phyloP scores from a whole-genome alignment of 2,113 vertebrate genomes.

The Argyrosomus japonicus region DNA sequence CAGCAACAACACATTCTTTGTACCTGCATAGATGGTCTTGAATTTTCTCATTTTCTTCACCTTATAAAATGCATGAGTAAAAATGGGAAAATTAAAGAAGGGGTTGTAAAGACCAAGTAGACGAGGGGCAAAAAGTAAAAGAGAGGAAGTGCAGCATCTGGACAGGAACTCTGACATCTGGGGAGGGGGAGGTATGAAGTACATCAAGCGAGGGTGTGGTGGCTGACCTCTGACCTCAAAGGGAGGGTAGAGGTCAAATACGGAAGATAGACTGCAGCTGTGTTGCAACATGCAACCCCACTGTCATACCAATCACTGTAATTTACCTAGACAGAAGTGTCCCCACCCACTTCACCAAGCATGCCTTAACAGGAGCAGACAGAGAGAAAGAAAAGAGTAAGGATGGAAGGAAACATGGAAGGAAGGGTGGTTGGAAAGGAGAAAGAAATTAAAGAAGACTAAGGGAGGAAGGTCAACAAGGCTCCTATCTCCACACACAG shows the following conservation, averaged over 20 bases:
- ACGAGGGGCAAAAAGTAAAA: background rate
- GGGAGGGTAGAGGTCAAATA: constrained; percentile 58
- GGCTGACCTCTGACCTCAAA: constrained; percentile 59
- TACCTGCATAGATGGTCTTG: background rate
- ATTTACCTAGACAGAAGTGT: constrained; percentile 63
- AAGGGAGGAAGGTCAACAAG: background rate
- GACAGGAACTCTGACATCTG: constrained; percentile 67
- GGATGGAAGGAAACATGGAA: constrained; percentile 29
- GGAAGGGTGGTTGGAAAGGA: constrained; percentile 2
- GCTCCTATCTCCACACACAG: constrained; percentile 12
- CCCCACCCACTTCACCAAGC: constrained; percentile 51
- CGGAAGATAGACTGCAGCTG: constrained; percentile 63
- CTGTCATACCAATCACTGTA: constrained; percentile 58
- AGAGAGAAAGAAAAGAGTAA: constrained; percentile 5
- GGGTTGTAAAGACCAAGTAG: constrained; percentile 1
- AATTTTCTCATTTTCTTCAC: background rate
- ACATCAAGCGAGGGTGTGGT: constrained; percentile 59
- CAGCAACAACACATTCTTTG: background rate
- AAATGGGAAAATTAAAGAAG: background rate
- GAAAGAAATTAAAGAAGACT: background rate
- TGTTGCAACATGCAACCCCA: constrained; percentile 53
- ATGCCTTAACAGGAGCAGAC: constrained; percentile 54
- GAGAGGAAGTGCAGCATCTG: constrained; percentile 65
- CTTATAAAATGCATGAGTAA: background rate
- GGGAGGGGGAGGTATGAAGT: constrained; percentile 26